Evolutionary conservation across 1,140 invertebrate genomes (phyloP), one percentile per base, ranked within the genome.

Genomic region (Zaprionus gabonicus): DNA sequence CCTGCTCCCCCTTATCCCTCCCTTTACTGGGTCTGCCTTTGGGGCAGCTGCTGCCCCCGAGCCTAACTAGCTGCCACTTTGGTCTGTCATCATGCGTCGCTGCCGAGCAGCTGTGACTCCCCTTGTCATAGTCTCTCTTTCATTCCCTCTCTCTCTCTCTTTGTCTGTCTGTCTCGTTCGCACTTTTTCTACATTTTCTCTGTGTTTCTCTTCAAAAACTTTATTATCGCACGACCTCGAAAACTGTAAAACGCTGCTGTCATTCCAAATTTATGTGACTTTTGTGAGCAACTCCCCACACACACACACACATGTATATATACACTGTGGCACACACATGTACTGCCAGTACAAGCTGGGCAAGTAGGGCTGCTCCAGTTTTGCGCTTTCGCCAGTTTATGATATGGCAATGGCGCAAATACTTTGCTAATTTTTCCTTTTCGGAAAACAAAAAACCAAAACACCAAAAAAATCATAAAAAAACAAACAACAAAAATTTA

Each of bases 371-470:
- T 72, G 76, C 78, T 68, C 60, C 63, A 77, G 53, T 76, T 76
- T 68, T 41, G 68, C 36, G 28, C 57, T 80, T 68, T 75, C 67
- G 65, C 64, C 71, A 80, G 73, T 88, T 90, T 85, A 88, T 91
- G 85, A 85, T 85, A 85, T 90, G 85, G 85, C 85, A 80, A 87
- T 88, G 81, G 85, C 64, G 85, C 76, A 88, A 84, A 90, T 88
- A 90, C 81, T 88, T 88, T 85, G 78, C 85, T 88, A 90, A 90
- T 90, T 88, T 90, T 90, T 88, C 86, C 81, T 90, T 90, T 90
- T 82, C 85, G 84, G 84, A 88, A 88, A 59, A 28, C 62, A 23
- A 49, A 17, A 58, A 58, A 28, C n/a, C 38, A 57, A 55, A 55
- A 56, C 44, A 62, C 34, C 53, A 12, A 38, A 73, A 71, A 56